Evolutionary conservation across 2,797 vertebrate species (phyloP).

Genomic region (Galaxias olidus): DNA sequence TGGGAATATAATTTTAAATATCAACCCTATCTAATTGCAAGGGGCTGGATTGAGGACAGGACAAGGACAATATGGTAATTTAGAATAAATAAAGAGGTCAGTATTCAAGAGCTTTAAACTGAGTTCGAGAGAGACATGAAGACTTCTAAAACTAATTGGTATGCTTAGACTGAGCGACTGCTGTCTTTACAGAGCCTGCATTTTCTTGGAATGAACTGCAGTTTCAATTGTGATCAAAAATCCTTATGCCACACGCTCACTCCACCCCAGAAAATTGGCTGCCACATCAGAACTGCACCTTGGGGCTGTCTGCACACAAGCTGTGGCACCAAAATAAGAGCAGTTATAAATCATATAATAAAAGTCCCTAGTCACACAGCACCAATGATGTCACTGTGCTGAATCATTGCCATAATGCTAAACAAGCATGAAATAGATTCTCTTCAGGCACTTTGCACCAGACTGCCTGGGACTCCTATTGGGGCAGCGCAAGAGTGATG

Average conservation of each 20-base stretch:
- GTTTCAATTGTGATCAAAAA: no score
- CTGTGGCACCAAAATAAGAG: slow-evolving; percentile 48
- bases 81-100: no score
- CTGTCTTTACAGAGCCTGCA: no score
- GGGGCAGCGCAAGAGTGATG: background rate
- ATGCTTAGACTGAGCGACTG: no score
- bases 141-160: no score
- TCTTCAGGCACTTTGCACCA: slow-evolving; percentile 21
- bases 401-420: slow-evolving; percentile 12
- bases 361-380: slow-evolving; percentile 7
- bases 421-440: slow-evolving; percentile 3
- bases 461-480: background rate
- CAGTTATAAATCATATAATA: slow-evolving; percentile 27
- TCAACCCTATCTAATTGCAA: background rate
- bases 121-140: no score
- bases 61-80: background rate
- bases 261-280: background rate
- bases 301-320: slow-evolving; percentile 28
- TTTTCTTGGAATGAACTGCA: no score
- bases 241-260: no score
- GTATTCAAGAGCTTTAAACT: no score
- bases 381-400: slow-evolving; percentile 6
- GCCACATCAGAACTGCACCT: slow-evolving; percentile 20
- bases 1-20: background rate
- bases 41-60: background rate